Evolutionary conservation across 2,113 vertebrate species (phyloP).

Genomic region (Hippocampus abdominalis): DNA sequence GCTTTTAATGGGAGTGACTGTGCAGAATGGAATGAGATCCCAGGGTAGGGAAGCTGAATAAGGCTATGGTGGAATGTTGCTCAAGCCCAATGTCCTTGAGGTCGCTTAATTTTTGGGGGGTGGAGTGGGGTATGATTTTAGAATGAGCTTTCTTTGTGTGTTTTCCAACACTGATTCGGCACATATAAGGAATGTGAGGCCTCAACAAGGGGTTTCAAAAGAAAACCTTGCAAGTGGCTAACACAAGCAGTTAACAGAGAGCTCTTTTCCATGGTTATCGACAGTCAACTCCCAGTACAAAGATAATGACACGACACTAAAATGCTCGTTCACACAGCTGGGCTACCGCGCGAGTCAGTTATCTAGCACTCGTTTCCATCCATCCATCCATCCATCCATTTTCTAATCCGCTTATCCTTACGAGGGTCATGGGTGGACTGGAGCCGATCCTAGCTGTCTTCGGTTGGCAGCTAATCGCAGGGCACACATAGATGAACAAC

Average conservation of each 20-base stretch:
- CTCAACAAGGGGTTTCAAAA: background rate
- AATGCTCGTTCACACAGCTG: background rate
- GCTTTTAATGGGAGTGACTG: conserved; percentile 56
- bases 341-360: background rate
- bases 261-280: too few species aligned
- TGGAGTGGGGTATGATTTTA: background rate
- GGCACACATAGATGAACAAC: too few species aligned
- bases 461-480: too few species aligned
- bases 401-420: too few species aligned
- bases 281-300: background rate
- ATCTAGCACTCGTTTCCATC: background rate
- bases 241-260: background rate
- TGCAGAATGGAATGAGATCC: conserved; percentile 44
- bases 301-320: background rate
- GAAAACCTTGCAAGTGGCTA: background rate
- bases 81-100: background rate
- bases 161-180: background rate
- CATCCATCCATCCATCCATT: too few species aligned
- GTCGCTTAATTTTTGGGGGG: background rate
- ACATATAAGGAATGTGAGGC: background rate
- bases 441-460: too few species aligned
- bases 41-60: background rate
- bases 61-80: background rate
- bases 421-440: too few species aligned
- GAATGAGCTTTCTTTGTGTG: background rate